Base-by-base conservation (phyloP, 2,797 vertebrate species). In the Sylvia borin region DNA sequence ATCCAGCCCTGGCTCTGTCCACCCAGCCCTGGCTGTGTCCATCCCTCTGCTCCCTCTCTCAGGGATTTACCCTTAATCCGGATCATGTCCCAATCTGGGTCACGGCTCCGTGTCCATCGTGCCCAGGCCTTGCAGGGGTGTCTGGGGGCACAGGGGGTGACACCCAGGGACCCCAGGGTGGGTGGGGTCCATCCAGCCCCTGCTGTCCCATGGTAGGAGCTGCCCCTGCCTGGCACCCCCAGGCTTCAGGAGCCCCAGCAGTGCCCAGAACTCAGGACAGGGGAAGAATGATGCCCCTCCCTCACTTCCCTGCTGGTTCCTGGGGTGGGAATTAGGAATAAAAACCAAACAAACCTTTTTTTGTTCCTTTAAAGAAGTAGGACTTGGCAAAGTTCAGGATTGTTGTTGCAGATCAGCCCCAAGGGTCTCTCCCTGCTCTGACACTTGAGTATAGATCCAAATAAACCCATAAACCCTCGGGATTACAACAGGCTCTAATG, bases 61-160 rank as follows among this genome's bases (percentile, higher is more conserved):
- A 4, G 71, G 86, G 79, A 82, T 88, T 91, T 75, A 1, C 48
- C 2, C 2, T 12, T 88, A 85, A 92, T 82, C 87, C 7, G 3
- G 75, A 82, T 85, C 76, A 72, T 18, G 50, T 62, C 58, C 90
- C 43, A 0, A 60, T 85, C 40, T 94, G 92, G 87, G 92, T 91
- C 72, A 82, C 0, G 0, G 92, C 71, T 82, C 79, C 3, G 1
- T 2, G 8, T 19, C 32, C 5, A 0, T 9, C 1, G 0, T 31
- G 62, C 65, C 9, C 5, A 42, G 3, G 9, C 2, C 8, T 4
- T 3, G 36, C 16, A 61, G 42, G 40, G 53, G 38, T 26, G 66
- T 29, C 36, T 1, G 16, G 3, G 66, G 78, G 5, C 48, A 26
- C 48, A 15, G 48, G 48, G 48, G 48, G 48, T 48, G 24, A 50